Percentiles rank a stretch among this genome's conserved stretches.
phyloP scores from a whole-genome alignment of 2,797 vertebrate species.

The Poeciliopsis gracilis region DNA sequence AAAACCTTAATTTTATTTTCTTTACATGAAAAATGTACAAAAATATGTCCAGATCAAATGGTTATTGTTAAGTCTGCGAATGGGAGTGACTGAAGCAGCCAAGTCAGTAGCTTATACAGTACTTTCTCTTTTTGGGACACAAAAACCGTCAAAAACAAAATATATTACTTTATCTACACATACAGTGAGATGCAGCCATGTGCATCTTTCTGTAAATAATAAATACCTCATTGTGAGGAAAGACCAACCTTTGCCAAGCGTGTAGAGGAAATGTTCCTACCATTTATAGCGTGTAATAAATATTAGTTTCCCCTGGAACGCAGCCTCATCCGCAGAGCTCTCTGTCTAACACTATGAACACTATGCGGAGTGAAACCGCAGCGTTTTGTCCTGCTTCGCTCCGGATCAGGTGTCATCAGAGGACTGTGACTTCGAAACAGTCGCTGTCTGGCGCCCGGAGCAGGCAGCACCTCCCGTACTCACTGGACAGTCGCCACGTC shows the following conservation, averaged over 20 bases:
- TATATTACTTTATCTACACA: conserved; percentile 45
- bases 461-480: conserved; percentile 69
- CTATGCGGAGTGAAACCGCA: conserved; percentile 41
- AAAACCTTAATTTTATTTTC: conserved; percentile 65
- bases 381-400: conserved; percentile 3
- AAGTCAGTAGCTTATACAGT: conserved; percentile 63
- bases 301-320: conserved; percentile 60
- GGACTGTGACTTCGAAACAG: conserved; percentile 76
- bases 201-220: conserved; percentile 73
- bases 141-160: conserved; percentile 42
- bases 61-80: conserved; percentile 44
- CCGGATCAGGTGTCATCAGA: conserved; percentile 60
- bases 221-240: conserved; percentile 86
- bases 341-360: conserved; percentile 65
- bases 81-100: conserved; percentile 28
- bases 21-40: conserved; percentile 71
- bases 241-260: conserved; percentile 76
- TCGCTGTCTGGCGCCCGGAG: conserved; percentile 74
- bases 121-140: conserved; percentile 67
- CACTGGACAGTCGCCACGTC: conserved; percentile 70
- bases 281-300: conserved; percentile 66
- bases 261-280: conserved; percentile 72
- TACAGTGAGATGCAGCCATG: conserved; percentile 54
- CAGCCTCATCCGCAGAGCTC: conserved; percentile 54
- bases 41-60: conserved; percentile 46